Evolutionary conservation across 2,888 invertebrate genomes (phyloP).

Genomic region (Brachylomia viminalis): DNA sequence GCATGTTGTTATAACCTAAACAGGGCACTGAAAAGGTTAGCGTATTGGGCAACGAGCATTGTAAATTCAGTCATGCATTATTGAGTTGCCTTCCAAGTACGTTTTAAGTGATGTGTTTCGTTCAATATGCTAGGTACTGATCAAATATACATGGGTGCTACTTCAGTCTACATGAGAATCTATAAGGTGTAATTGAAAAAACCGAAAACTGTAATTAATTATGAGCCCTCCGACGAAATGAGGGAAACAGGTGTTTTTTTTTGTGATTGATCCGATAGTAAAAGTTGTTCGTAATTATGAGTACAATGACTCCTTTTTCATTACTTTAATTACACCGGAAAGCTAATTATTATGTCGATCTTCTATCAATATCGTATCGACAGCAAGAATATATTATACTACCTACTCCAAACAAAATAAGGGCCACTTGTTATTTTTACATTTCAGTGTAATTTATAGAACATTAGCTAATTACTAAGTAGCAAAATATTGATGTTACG

Average conservation of each 20-base stretch:
- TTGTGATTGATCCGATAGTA: neutral
- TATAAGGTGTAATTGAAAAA: neutral
- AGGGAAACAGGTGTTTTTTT: neutral
- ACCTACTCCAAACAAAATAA: too few species aligned
- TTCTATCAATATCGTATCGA: neutral
- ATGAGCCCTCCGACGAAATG: neutral
- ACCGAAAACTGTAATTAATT: neutral
- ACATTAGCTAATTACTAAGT: too few species aligned
- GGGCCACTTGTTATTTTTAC: too few species aligned
- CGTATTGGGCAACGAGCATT: slow-evolving; percentile 39
- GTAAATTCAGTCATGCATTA: slow-evolving; percentile 44
- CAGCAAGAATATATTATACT: neutral
- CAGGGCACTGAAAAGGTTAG: slow-evolving; percentile 33
- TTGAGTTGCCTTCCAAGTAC: slow-evolving; percentile 31
- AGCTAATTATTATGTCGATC: neutral
- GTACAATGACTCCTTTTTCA: neutral
- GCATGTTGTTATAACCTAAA: slow-evolving; percentile 22
- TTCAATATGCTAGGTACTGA: slow-evolving; percentile 2
- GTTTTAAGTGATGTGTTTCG: slow-evolving; percentile 20
- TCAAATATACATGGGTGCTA: slow-evolving; percentile 12
- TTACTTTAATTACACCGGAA: neutral
- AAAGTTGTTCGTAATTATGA: neutral
- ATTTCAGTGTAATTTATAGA: too few species aligned
- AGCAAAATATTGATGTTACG: too few species aligned
- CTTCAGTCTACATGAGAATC: neutral